Evolutionary conservation across 2,797 vertebrate species (phyloP), one percentile per base, ranked within the genome.

Genomic region (Octomys mimax): DNA sequence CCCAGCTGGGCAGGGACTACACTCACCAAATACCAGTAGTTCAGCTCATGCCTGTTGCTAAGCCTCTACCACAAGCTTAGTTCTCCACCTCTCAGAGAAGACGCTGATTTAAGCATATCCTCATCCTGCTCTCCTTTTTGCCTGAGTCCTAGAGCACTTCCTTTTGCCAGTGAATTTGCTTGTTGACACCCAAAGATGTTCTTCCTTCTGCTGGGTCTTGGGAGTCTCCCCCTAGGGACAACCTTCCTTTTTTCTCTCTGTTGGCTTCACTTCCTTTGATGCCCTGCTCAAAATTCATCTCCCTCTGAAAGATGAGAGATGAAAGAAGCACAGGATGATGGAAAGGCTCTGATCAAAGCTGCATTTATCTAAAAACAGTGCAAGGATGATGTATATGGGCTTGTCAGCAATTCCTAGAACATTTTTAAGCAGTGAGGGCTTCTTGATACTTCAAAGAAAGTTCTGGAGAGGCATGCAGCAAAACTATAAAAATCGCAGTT

Each of bases 201-300:
- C n/a, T 33, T 36, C 19, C 26, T 52, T 66, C 31, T 57, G 21
- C n/a, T 14, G 5, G 14, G 19, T 85, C 80, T 80, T 39, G 64
- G 80, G 62, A 68, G 0, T 26, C 21, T 57, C 75, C 28, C 26
- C 14, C 0, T 0, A 1, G 36, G n/a, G 14, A 6, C 24, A 13
- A 6, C 21, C 28, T 79, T 87, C 68, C 82, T 71, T 86, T 62
- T 46, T 68, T 89, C 54, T 87, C 31, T 36, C 61, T 62, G 79
- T 18, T 52, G 26, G 31, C 7, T 0, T 62, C 64, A 57, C 36
- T 61, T 66, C 54, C 85, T 59, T 79, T 81, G 46, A 90, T 61
- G 70, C 24, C 42, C 71, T 96, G 75, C 31, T 87, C 95, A 91
- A 86, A 92, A 85, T 91, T 42, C 28, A 54, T 70, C 36, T 81